phyloP scores from a whole-genome alignment of 2,888 invertebrate genomes.

The Zaprionus obscuricornis region DNA sequence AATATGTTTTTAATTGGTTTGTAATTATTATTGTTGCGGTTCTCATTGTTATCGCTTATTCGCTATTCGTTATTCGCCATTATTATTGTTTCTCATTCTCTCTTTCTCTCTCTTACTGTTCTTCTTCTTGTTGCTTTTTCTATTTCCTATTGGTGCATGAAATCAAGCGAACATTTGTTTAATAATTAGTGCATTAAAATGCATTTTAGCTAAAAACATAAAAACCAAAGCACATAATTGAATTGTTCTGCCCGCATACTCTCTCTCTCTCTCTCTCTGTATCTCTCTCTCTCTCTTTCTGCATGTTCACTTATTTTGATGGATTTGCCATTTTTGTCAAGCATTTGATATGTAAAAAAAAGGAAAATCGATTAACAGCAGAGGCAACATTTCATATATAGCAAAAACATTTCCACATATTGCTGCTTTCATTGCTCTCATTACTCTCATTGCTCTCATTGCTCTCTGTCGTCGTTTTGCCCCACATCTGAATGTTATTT shows the following conservation, averaged over 20 bases:
- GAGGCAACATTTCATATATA: too few species aligned
- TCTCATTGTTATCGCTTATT: slow-evolving; percentile 10
- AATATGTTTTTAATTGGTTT: slow-evolving; percentile 70
- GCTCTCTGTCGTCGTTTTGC: too few species aligned
- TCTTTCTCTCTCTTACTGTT: background rate
- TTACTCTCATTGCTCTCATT: too few species aligned
- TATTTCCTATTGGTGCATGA: background rate
- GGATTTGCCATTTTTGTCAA: slow-evolving; percentile 39
- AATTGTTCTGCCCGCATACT: too few species aligned
- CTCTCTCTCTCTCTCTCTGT: too few species aligned
- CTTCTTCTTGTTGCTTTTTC: background rate
- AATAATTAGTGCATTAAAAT: slow-evolving; percentile 63
- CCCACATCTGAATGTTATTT: slow-evolving; percentile 28
- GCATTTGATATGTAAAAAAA: slow-evolving; percentile 7
- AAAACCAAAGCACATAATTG: slow-evolving; percentile 36
- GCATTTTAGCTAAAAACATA: slow-evolving; percentile 37
- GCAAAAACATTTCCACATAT: too few species aligned
- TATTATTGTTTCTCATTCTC: background rate
- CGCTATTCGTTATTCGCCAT: background rate
- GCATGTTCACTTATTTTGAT: slow-evolving; percentile 21
- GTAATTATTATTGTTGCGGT: slow-evolving; percentile 71
- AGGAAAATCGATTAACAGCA: slow-evolving; percentile 14
- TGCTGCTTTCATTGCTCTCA: too few species aligned
- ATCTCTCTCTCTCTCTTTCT: too few species aligned
- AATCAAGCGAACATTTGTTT: slow-evolving; percentile 45